Conservation (phyloP, 2,113 vertebrate species). For the Rhea americana region DNA sequence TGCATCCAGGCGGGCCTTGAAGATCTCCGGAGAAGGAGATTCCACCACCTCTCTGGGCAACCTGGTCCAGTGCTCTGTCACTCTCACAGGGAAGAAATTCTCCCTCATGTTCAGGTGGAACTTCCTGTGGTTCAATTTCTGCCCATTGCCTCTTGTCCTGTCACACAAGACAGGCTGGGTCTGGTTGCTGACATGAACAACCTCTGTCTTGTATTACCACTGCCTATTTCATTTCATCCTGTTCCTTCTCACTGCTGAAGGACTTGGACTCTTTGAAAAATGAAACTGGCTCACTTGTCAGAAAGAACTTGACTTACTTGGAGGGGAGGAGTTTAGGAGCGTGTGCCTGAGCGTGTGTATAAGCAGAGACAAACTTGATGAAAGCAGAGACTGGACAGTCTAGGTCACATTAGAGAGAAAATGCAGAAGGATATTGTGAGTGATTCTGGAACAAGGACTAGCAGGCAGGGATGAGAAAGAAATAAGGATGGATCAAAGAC, state of each 20-base stretch:
- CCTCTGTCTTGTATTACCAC: conserved; percentile 24
- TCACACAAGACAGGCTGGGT: background rate
- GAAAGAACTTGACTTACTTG: background rate
- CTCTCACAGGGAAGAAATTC: too few species aligned
- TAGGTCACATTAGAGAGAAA: too few species aligned
- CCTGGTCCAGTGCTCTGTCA: too few species aligned
- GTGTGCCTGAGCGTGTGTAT: background rate
- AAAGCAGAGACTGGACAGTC: too few species aligned
- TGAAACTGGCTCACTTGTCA: background rate
- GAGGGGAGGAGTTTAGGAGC: background rate
- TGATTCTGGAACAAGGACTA: background rate
- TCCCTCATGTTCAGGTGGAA: too few species aligned
- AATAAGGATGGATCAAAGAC: background rate
- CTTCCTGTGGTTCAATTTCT: too few species aligned
- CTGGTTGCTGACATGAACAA: conserved; percentile 37
- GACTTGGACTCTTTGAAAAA: background rate
- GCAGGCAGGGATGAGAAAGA: background rate
- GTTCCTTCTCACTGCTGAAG: background rate
- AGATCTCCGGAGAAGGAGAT: too few species aligned
- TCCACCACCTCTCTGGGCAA: too few species aligned
- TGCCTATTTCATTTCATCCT: conserved; percentile 17
- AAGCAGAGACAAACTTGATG: too few species aligned
- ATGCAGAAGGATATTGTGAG: background rate
- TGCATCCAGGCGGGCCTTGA: too few species aligned
- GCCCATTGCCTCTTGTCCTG: too few species aligned